Base-by-base conservation (phyloP, 2,797 vertebrate species). In the Alcedo quadribrachys region DNA sequence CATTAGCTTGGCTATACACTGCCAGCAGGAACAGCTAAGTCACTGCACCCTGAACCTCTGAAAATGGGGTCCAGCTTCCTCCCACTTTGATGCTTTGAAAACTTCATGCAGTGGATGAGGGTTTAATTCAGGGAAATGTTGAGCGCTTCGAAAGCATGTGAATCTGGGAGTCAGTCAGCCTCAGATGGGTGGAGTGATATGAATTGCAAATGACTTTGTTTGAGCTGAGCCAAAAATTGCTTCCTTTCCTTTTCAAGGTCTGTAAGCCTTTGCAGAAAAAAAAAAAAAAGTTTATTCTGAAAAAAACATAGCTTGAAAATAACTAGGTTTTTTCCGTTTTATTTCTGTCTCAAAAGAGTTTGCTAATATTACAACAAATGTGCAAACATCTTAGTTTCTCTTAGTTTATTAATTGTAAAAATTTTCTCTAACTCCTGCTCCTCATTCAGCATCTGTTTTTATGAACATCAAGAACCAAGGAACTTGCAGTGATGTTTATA, bases 241-340 rank as follows among this genome's bases (percentile, higher is more conserved):
- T 95, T 91, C 84, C 67, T 93, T 86, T 93, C 86, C 68, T 89
- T 81, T 89, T 77, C 53, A 70, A 92, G 91, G 71, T 90, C 90
- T 57, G n/a, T 53, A 45, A 90, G n/a, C 9, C 42, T 75, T 42
- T 68, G 5, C 1, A 15, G 33, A 2, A 5, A 25, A 48, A 40
- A 5, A 25, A 48, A 40, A 42, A 65, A 57, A 28, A 33, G 48
- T 51, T 51, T 51, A 27, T 27, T 51, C 15, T 51, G 12, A 21
- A n/a, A 20, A 54, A 33, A 4, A 9, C 4, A 55, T 12, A 60
- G 15, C 19, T 90, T 79, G 66, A 45, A 73, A 74, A 28, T 58
- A 11, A 12, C 17, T 60, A 27, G 48, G 2, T 17, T 37, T 21
- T 1, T 0, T 0, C 5, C 6, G 7, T 63, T 78, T 79, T 66